Percentiles rank a stretch among this genome's conserved stretches.
These are phyloP conservation scores for Syndactyla subalaris DNA, from an alignment of 2,797 vertebrate genomes.

Conservation along the genomic window DNA sequence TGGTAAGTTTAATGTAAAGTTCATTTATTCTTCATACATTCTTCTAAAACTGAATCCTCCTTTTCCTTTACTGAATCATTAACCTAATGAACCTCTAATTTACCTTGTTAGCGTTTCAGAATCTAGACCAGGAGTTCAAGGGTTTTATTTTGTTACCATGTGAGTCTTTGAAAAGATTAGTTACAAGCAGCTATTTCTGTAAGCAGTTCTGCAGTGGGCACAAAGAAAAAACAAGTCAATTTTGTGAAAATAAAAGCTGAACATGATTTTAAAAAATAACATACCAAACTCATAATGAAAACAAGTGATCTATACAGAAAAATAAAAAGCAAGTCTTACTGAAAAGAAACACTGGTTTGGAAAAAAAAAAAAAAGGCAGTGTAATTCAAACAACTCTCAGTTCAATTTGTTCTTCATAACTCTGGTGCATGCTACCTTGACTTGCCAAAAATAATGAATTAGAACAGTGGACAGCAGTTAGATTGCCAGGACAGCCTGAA, in stretches of 20 bases:
- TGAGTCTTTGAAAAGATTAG: neutral
- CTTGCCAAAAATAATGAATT: slow-evolving; percentile 3
- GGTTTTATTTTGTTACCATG: neutral
- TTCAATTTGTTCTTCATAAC: neutral
- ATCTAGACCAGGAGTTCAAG: neutral
- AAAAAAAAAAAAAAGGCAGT: neutral
- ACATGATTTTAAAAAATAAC: neutral
- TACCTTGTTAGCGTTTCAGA: neutral
- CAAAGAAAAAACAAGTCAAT: neutral
- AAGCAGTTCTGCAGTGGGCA: neutral
- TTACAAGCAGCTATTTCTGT: neutral
- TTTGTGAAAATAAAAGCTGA: neutral
- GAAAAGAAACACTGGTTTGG: neutral
- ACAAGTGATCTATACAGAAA: neutral
- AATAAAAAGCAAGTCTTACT: neutral
- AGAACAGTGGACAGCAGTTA: neutral
- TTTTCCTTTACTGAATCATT: neutral
- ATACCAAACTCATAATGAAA: neutral
- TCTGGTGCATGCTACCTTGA: neutral
- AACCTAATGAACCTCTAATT: slow-evolving; percentile 6
- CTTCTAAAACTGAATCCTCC: neutral
- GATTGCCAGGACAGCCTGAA: neutral
- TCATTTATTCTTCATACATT: neutral
- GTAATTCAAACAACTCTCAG: slow-evolving; percentile 17
- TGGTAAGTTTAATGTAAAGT: neutral